phyloP scores from a whole-genome alignment of 2,888 invertebrate species.

The Embidobia sp. region DNA sequence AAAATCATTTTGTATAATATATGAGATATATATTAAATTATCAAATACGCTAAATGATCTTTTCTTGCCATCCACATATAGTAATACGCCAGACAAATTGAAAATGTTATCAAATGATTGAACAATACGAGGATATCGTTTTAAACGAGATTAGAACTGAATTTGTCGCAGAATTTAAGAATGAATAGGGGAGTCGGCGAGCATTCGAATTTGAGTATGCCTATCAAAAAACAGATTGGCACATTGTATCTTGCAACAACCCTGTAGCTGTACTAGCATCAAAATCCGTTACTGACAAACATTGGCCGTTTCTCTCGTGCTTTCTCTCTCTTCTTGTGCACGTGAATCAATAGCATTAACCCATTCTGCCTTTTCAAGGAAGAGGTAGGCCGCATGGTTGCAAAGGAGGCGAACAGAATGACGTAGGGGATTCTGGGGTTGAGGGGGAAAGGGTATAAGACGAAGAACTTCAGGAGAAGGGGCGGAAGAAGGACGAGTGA shows the following conservation, averaged over 20 bases:
- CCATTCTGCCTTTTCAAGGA: slow-evolving; percentile 81
- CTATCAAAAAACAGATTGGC: slow-evolving; percentile 57
- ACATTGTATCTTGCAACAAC: slow-evolving; percentile 57
- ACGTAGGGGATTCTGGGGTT: slow-evolving; percentile 58
- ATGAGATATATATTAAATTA: no score
- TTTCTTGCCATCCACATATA: neutral
- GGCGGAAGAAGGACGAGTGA: slow-evolving; percentile 66
- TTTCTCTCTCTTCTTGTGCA: slow-evolving; percentile 72
- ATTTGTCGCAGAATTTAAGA: slow-evolving; percentile 53
- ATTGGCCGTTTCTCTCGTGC: slow-evolving; percentile 71
- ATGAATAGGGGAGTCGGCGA: slow-evolving; percentile 42
- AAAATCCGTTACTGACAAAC: slow-evolving; percentile 81
- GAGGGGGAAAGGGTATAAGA: slow-evolving; percentile 42
- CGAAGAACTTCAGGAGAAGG: slow-evolving; percentile 32
- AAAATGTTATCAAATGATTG: slow-evolving; percentile 40
- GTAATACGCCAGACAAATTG: slow-evolving; percentile 33
- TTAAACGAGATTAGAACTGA: slow-evolving; percentile 52
- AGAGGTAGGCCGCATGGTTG: slow-evolving; percentile 66
- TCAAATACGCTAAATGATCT: no score
- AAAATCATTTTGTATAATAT: no score
- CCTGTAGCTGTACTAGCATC: slow-evolving; percentile 56
- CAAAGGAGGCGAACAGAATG: slow-evolving; percentile 67
- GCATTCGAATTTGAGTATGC: slow-evolving; percentile 41
- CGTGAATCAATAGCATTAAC: slow-evolving; percentile 82
- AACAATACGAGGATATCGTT: slow-evolving; percentile 47